phyloP scores from a whole-genome alignment of 2,888 invertebrate genomes.

The Agrochola circellaris region DNA sequence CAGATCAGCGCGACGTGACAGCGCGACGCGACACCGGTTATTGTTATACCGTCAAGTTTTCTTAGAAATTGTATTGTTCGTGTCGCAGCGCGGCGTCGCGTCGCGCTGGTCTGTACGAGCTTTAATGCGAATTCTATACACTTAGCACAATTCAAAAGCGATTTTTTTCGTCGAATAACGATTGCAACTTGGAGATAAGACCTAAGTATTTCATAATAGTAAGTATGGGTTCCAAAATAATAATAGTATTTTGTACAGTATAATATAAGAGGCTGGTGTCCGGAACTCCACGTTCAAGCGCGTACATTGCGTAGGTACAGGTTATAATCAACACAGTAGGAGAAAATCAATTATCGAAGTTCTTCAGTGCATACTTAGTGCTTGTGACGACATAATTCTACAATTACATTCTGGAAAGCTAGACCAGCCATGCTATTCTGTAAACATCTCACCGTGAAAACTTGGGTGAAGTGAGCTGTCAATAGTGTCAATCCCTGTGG shows the following conservation, averaged over 20 bases:
- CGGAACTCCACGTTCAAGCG: not conserved
- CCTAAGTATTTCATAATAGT: not conserved
- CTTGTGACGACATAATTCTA: not conserved
- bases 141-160: not conserved
- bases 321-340: not conserved
- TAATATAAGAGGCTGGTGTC: not conserved
- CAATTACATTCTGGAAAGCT: not conserved
- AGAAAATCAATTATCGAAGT: not conserved
- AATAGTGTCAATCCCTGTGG: too few relatives aligned
- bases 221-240: not conserved
- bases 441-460: too few relatives aligned
- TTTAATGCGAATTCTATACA: not conserved
- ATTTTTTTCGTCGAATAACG: not conserved
- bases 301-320: not conserved
- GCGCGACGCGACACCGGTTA: too few relatives aligned
- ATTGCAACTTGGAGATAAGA: not conserved
- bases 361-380: not conserved
- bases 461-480: too few relatives aligned
- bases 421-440: too few relatives aligned
- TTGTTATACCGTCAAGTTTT: too few relatives aligned
- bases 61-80: too few relatives aligned
- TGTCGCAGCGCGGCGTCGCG: too few relatives aligned
- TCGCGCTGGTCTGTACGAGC: too few relatives aligned
- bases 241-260: not conserved
- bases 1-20: too few relatives aligned